Evolutionary conservation across 2,888 invertebrate species (phyloP), one percentile per base, ranked within the genome.

Genomic region (Andrena flavipes): DNA sequence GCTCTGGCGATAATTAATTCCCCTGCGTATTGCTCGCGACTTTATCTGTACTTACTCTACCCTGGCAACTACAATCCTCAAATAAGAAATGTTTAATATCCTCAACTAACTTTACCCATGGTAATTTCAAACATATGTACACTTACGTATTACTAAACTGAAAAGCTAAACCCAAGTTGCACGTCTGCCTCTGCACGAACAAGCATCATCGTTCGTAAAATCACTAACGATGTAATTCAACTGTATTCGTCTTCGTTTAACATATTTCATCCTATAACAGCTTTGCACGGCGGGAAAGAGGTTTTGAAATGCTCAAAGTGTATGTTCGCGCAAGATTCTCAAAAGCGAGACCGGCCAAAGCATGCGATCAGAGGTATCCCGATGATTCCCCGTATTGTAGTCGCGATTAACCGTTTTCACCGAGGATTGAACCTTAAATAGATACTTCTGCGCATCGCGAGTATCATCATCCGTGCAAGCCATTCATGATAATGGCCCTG

Each of bases 401-500:
- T 42, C 16, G 42, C 16, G 23, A 20, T 56, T 10, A 56, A 54
- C 20, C 48, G 29, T 54, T 54, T 29, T 8, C n/a, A 26, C 4
- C 8, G 20, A 35, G 23, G 35, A 33, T 10, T 10, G 20, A 10
- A 16, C 8, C 6, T 59, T 59, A 59, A 26, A 62, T 33, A 30
- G 23, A 69, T 42, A 42, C 54, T 75, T 13, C 26, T 20, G n/a
- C 10, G n/a, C 5, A 49, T 13, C 29, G 10, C 70, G 59, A 4
- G 6, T 16, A 48, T 23, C 67, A 67, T 33, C 33, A n/a, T 68
- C 10, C 26, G 8, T 2, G 7, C 33, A 23, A 49, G 6, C 51
- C 42, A 20, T 59, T 65, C 51, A 70, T 48, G 23, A 76, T 71
- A 65, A 73, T 26, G 16, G 49, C 30, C 48, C 51, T 62, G 48